Percentiles rank a stretch among this genome's conserved stretches.
Evolutionary conservation across 2,888 invertebrate species (phyloP).

Genomic region (Muscina levida): DNA sequence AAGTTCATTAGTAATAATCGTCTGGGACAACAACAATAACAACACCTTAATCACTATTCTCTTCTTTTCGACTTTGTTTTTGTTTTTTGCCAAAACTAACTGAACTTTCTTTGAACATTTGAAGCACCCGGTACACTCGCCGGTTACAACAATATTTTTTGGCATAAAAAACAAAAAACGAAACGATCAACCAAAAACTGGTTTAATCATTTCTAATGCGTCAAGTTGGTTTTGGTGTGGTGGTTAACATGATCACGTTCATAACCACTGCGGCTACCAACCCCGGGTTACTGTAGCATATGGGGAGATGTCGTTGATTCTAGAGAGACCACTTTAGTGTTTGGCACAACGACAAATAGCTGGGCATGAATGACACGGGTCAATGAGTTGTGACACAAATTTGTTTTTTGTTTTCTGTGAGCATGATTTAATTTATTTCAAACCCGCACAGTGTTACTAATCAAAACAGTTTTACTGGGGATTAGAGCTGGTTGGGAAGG

Average conservation of each 20-base stretch:
- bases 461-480: too few relatives aligned
- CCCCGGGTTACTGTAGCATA: background rate
- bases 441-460: too few relatives aligned
- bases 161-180: background rate
- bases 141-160: background rate
- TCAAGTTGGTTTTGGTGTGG: background rate
- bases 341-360: background rate
- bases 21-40: constrained; percentile 1
- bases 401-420: constrained; percentile 22
- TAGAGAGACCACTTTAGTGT: background rate
- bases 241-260: background rate
- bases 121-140: background rate
- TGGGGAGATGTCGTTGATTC: background rate
- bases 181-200: too few relatives aligned
- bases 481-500: too few relatives aligned
- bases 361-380: constrained; percentile 13
- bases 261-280: background rate
- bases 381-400: constrained; percentile 35
- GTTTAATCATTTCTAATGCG: constrained; percentile 29
- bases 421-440: constrained; percentile 22
- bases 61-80: too few relatives aligned
- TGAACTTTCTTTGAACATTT: constrained; percentile 9
- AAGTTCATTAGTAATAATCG: background rate
- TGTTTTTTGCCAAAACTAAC: too few relatives aligned
- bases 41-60: constrained; percentile 1